These are phyloP conservation scores for Knipowitschia caucasica DNA, from an alignment of 2,797 vertebrate species.

Conservation along the genomic window DNA sequence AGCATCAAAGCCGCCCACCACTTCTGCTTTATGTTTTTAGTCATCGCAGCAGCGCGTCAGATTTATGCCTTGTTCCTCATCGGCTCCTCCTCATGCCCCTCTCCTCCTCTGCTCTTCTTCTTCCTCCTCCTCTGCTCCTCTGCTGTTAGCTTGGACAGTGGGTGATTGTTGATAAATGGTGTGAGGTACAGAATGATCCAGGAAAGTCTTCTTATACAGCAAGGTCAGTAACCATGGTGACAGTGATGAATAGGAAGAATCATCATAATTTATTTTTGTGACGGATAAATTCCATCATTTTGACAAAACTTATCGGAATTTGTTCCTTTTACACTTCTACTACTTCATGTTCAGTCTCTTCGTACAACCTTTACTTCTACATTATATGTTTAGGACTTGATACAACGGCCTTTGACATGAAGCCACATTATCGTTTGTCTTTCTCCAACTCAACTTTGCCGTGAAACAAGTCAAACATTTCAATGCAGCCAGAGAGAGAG, in stretches of 20 bases:
- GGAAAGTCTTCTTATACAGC: not conserved
- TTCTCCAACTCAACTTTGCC: not conserved
- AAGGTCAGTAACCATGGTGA: slow-evolving; percentile 8
- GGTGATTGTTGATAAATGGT: slow-evolving; percentile 1
- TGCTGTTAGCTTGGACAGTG: not conserved
- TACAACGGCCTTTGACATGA: not conserved
- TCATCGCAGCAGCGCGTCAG: no score
- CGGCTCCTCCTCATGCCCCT: no score
- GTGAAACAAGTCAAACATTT: not conserved
- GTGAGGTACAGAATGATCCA: not conserved
- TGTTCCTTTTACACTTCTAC: not conserved
- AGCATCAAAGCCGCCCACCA: no score
- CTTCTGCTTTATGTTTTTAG: no score
- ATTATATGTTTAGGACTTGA: not conserved
- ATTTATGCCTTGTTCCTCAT: no score
- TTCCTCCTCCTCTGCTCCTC: no score
- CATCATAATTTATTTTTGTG: slow-evolving; percentile 8
- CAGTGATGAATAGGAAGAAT: slow-evolving; percentile 1
- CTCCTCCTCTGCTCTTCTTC: no score
- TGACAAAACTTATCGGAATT: not conserved
- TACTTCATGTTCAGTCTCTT: not conserved
- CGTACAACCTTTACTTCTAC: not conserved
- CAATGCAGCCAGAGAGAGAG: slow-evolving; percentile 1
- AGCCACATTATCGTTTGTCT: not conserved
- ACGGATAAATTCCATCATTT: slow-evolving; percentile 10